Percentiles rank a stretch among this genome's conserved stretches.
Conservation (phyloP, 1,140 invertebrate genomes). For the Drosophila burlai region DNA sequence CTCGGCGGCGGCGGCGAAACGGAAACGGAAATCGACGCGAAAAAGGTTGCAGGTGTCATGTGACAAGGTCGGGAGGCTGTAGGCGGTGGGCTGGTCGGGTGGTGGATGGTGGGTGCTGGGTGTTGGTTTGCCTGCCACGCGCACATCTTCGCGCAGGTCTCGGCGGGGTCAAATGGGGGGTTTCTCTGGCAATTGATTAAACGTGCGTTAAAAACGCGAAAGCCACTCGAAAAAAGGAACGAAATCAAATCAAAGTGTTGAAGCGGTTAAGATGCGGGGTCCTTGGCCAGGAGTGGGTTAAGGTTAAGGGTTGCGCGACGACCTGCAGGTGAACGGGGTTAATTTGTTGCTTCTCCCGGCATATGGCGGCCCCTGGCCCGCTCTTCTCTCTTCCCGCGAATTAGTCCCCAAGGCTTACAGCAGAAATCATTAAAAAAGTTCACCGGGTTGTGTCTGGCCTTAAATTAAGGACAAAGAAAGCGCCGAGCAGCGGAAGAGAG, state of each 20-base stretch:
- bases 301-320: constrained; percentile 69
- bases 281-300: constrained; percentile 43
- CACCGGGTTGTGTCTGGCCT: constrained; percentile 62
- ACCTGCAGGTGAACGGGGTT: constrained; percentile 71
- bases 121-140: constrained; percentile 19
- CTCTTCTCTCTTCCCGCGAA: constrained; percentile 46
- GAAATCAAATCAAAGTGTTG: constrained; percentile 83
- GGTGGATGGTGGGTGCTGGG: constrained; percentile 1
- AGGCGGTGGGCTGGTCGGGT: constrained; percentile 5
- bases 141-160: constrained; percentile 53
- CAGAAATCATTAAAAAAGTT: constrained; percentile 78
- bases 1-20: constrained; percentile 64
- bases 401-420: constrained; percentile 76
- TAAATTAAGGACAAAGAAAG: constrained; percentile 69
- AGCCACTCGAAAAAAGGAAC: constrained; percentile 28
- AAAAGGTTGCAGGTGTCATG: constrained; percentile 82
- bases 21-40: constrained; percentile 82
- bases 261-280: constrained; percentile 68
- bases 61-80: constrained; percentile 66
- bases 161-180: constrained; percentile 10
- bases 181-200: constrained; percentile 63
- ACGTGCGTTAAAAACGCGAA: constrained; percentile 52
- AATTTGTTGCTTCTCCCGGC: constrained; percentile 77
- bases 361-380: constrained; percentile 53
- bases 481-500: constrained; percentile 25